Evolutionary conservation across 2,797 vertebrate species (phyloP).

Genomic region (Lemur catta): DNA sequence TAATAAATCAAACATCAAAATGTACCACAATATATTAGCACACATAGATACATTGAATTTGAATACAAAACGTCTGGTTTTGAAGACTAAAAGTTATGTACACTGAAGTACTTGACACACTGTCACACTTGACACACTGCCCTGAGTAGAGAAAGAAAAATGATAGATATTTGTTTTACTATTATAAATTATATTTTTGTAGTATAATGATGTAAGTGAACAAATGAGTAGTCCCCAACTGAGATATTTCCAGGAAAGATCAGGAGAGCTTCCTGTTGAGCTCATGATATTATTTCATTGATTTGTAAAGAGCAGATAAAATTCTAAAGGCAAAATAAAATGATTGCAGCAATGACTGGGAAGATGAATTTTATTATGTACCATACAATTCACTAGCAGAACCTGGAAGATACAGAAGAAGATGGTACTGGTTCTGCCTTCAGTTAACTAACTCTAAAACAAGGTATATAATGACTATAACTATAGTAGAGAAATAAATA

Average conservation of each 20-base stretch:
- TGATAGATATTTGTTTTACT: neutral
- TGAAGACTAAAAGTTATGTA: neutral
- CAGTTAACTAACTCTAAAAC: neutral
- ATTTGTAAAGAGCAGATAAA: neutral
- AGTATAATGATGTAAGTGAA: neutral
- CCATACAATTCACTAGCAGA: neutral
- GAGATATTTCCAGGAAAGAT: neutral
- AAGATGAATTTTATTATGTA: neutral
- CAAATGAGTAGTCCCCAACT: neutral
- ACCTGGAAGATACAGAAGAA: neutral
- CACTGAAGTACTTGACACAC: neutral
- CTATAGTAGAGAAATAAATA: neutral
- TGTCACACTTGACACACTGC: neutral
- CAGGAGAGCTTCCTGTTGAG: neutral
- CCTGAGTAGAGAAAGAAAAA: neutral
- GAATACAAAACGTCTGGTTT: neutral
- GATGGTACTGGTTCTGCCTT: neutral
- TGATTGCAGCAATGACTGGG: neutral
- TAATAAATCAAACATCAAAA: neutral
- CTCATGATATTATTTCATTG: neutral
- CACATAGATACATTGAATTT: neutral
- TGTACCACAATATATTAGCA: too few species aligned
- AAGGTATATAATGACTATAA: neutral
- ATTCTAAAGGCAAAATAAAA: neutral
- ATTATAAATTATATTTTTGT: neutral